Percentiles rank a stretch among this genome's conserved stretches.
Evolutionary conservation across 2,113 vertebrate genomes (phyloP).

Genomic region (Lepidothrix coronata): DNA sequence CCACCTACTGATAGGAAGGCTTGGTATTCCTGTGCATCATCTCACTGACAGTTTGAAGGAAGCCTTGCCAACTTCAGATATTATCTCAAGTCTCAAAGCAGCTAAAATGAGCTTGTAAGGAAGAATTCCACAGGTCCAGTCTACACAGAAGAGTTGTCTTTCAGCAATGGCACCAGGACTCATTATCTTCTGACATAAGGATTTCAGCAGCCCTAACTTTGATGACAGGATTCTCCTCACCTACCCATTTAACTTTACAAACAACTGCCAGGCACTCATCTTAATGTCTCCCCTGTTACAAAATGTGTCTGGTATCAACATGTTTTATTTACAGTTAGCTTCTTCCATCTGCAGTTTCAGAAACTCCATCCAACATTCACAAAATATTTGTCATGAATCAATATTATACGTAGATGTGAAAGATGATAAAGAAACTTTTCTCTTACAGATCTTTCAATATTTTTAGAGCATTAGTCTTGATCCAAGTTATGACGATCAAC

Average conservation of each 20-base stretch:
- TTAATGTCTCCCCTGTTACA: neutral
- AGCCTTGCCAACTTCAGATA: neutral
- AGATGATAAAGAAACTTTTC: neutral
- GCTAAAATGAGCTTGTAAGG: neutral
- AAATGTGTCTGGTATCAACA: neutral
- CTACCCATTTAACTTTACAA: neutral
- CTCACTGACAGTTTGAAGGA: neutral
- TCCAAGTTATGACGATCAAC: neutral
- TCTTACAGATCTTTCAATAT: neutral
- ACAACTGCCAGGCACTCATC: neutral
- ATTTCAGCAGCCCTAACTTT: neutral
- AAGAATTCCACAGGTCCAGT: neutral
- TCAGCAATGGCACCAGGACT: neutral
- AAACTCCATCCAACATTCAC: neutral
- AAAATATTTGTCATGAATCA: neutral
- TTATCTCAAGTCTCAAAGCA: neutral
- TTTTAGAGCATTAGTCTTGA: neutral
- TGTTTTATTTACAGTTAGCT: neutral
- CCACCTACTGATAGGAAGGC: conserved; percentile 28
- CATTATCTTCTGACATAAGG: neutral
- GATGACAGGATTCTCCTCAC: neutral
- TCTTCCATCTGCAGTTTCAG: neutral
- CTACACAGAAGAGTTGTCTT: neutral
- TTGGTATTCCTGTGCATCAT: neutral
- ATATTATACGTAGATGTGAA: neutral